Evolutionary conservation across 1,140 invertebrate species (phyloP).

Genomic region (Diorhabda sublineata): DNA sequence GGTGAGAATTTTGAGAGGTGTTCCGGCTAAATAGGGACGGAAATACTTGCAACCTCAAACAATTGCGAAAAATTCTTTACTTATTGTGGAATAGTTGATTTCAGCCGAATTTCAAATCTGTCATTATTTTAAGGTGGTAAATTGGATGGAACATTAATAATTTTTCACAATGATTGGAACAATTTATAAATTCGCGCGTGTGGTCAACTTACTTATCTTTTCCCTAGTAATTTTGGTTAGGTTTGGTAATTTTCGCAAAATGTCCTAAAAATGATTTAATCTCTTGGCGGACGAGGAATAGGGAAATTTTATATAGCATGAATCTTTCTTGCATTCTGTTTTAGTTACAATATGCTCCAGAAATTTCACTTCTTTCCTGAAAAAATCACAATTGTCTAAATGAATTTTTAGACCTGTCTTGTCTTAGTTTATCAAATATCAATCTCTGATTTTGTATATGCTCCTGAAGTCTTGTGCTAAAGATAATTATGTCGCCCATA

Average conservation of each 20-base stretch:
- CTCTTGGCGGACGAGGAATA: constrained; percentile 38
- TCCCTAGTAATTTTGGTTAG: constrained; percentile 24
- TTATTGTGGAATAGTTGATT: constrained; percentile 32
- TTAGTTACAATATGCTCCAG: constrained; percentile 33
- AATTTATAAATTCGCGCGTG: constrained; percentile 20
- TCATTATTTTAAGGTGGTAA: constrained; percentile 9
- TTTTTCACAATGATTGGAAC: constrained; percentile 13
- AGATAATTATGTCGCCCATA: constrained; percentile 42
- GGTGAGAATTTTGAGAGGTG: too few species aligned
- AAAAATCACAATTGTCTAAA: constrained; percentile 32
- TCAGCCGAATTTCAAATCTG: constrained; percentile 24
- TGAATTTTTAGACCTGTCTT: constrained; percentile 22
- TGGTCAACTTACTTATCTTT: constrained; percentile 15
- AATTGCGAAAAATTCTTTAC: constrained; percentile 45
- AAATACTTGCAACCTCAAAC: too few species aligned
- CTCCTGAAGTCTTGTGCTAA: constrained; percentile 24
- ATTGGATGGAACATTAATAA: constrained; percentile 8
- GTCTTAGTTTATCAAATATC: constrained; percentile 19
- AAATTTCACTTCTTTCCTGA: constrained; percentile 46
- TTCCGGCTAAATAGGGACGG: too few species aligned
- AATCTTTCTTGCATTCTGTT: constrained; percentile 25
- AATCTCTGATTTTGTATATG: not conserved
- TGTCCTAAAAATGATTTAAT: constrained; percentile 27
- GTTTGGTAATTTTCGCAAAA: constrained; percentile 36
- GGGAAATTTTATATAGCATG: constrained; percentile 19